These are phyloP conservation scores for Strix aluco DNA, from an alignment of 2,113 vertebrate genomes.

Conservation along the genomic window DNA sequence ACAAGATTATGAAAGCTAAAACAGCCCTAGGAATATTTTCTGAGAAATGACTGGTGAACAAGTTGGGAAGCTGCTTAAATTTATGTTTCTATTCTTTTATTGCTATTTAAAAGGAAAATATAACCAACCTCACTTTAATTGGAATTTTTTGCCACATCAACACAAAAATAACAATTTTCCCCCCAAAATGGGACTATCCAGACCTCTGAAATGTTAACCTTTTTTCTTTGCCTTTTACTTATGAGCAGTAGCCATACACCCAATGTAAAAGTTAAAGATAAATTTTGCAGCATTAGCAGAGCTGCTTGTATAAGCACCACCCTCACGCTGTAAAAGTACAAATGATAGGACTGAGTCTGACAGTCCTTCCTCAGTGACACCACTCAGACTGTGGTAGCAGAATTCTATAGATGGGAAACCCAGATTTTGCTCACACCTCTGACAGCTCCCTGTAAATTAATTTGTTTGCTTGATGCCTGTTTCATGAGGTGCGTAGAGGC, in stretches of 20 bases:
- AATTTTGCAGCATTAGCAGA: not conserved
- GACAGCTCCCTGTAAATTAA: conserved; percentile 9
- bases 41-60: not conserved
- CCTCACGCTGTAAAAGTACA: not conserved
- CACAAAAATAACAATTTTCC: rapidly evolving
- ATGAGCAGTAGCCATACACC: not conserved
- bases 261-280: not conserved
- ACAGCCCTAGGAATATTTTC: not conserved
- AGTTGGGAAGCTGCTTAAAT: not conserved
- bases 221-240: not conserved
- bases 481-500: conserved; percentile 9
- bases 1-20: not conserved
- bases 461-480: conserved; percentile 46
- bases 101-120: not conserved
- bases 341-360: not conserved
- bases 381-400: not conserved
- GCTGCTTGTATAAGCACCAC: not conserved
- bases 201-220: not conserved
- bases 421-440: conserved; percentile 3
- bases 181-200: not conserved
- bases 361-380: not conserved
- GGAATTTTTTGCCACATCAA: not conserved
- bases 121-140: not conserved
- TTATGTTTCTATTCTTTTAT: not conserved
- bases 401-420: not conserved